These are phyloP conservation scores for Stegophylla sp. DNA, from an alignment of 2,888 invertebrate species.

Conservation along the genomic window DNA sequence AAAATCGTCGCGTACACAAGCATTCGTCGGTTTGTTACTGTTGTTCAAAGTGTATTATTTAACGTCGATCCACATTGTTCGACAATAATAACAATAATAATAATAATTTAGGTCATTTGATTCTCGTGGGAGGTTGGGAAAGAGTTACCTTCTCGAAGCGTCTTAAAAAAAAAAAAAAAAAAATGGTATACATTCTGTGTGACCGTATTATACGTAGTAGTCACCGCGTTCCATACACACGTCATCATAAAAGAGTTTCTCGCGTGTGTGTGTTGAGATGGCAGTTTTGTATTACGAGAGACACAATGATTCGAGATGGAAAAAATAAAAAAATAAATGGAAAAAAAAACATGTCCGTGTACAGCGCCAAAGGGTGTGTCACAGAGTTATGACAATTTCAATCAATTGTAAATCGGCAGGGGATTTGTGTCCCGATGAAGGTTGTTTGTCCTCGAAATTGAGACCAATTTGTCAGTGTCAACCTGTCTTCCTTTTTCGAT, in stretches of 20 bases:
- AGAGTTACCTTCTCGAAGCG: constrained; percentile 31
- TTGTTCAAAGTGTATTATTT: constrained; percentile 5
- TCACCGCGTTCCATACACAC: no score
- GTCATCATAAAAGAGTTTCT: constrained; percentile 36
- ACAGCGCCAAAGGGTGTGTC: constrained; percentile 56
- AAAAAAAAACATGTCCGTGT: constrained; percentile 7
- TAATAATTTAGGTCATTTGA: constrained; percentile 39
- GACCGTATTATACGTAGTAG: background rate
- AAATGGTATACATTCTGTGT: background rate
- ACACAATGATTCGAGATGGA: constrained; percentile 40
- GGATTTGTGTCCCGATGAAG: constrained; percentile 51
- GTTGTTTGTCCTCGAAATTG: constrained; percentile 57
- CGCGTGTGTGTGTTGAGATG: background rate
- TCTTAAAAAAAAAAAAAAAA: no score
- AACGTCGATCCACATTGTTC: background rate
- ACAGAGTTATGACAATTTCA: constrained; percentile 57
- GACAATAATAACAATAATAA: no score
- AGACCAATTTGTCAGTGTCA: constrained; percentile 59
- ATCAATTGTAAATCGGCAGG: constrained; percentile 58
- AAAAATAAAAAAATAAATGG: constrained; percentile 31
- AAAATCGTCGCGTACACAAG: background rate
- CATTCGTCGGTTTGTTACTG: background rate
- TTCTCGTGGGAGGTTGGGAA: constrained; percentile 55
- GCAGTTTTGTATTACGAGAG: constrained; percentile 46
- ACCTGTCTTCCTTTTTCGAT: constrained; percentile 49